Base-by-base conservation (phyloP, 2,797 vertebrate species). In the Mormyrus hasselquistii region DNA sequence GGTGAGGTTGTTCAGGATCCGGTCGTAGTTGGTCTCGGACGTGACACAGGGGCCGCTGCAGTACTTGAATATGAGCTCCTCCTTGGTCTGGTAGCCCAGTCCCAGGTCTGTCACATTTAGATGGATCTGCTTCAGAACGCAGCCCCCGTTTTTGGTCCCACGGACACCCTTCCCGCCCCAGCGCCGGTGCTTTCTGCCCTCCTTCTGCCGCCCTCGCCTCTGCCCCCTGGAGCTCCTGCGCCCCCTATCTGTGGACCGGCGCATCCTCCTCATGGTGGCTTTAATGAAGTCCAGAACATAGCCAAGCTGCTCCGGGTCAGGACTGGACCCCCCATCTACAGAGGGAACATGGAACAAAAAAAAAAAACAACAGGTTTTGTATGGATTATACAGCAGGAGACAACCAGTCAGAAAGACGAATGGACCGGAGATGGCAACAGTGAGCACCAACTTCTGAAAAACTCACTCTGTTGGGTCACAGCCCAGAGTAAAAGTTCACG, bases 101-200 rank as follows among this genome's bases (percentile, higher is more conserved):
- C 97, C 98, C 95, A 99, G 95, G 94, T 99, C 98, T 1, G 98
- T 99, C 91, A 99, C 98, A 0, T 99, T 99, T 91, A 99, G 96
- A 91, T 99, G 98, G 92, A 99, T 96, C 91, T 99, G 97, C 88
- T 97, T 97, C 41, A 99, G 95, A 91, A 99, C 95, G 91, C 98
- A 99, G 87, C 97, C 97, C 16, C 97, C 96, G 41, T 95, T 97
- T 94, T 84, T 65, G 90, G 93, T 90, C 88, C 96, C 95, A 87
- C 95, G 94, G 89, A 95, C 95, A 69, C 95, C 93, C 89, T 96
- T 95, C 84, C 95, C 88, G 38, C 55, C 52, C 90, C 89, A 0
- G 16, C 89, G 89, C 93, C 93, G 76, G 19, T 47, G 76, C 41
- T 82, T 89, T 93, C 93, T 94, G 91, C 95, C 95, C 65, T 91